Base-by-base conservation (phyloP, 2,113 vertebrate species). In the Seriola aureovittata region DNA sequence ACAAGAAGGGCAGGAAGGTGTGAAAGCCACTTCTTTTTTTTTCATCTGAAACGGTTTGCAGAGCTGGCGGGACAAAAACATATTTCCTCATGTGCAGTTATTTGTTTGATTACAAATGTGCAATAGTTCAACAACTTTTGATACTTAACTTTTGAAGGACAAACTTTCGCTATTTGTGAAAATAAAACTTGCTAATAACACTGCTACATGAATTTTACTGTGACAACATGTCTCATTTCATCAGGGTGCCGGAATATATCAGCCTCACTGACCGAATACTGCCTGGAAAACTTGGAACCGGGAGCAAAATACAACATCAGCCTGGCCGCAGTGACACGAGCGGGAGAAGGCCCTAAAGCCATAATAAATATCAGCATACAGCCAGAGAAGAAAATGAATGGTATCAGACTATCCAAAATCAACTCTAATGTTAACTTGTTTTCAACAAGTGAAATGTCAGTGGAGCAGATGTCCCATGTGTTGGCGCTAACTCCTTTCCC, bases 261-360 rank as follows among this genome's bases (percentile, higher is more conserved):
- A 16, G 36, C 71, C 9, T 91, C 78, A 38, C 1, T 76, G 21
- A 72, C 29, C 0, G 40, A 64, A 17, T 52, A 90, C 72, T 59
- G 0, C 12, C 65, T 95, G 55, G 52, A 76, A 66, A 85, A 93
- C 21, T 67, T 95, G 75, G 84, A 44, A 0, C 75, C 91, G 0
- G 86, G 48, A 29, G 16, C 81, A 1, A 86, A 70, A 32, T 95
- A 95, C 73, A 86, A 78, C 38, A 70, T 94, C 73, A 88, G 48
- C 34, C 58, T 94, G n/a, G 85, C 78, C 0, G 94, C 80, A 67
- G 88, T 83, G 46, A 94, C 93, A 3, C 10, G 3, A n/a, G 58
- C 0, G 2, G 94, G 94, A 34, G 38, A 80, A 40, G 94, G 94
- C 32, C 89, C 70, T 16, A 17, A 38, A 38, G 85, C 83, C 13